Conservation (phyloP, 30 jellyfish, hydroid and myxozoan species). For the Cassiopea xamachana region DNA sequence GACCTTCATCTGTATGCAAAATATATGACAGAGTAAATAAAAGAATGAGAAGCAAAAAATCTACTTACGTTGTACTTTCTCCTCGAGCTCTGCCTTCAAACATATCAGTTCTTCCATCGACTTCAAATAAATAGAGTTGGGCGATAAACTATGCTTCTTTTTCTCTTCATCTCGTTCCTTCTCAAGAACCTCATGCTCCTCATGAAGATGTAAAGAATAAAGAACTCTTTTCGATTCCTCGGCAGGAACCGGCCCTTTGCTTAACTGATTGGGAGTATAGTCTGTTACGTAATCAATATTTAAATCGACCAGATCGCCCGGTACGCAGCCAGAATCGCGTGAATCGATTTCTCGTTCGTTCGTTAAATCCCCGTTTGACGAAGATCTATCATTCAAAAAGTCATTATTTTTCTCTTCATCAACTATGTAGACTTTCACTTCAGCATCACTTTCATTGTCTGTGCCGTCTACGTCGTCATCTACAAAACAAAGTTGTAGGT, state of each 20-base stretch:
- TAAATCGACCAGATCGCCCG: conserved; percentile 80
- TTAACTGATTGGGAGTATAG: conserved; percentile 48
- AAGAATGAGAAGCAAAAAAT: not conserved
- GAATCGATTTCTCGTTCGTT: conserved; percentile 81
- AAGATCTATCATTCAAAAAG: conserved; percentile 33
- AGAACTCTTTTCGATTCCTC: conserved; percentile 81
- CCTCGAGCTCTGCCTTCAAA: conserved; percentile 55
- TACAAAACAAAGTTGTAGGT: conserved; percentile 66
- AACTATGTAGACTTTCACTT: conserved; percentile 72
- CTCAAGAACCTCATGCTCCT: conserved; percentile 70
- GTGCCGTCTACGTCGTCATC: conserved; percentile 70
- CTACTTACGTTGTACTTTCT: conserved; percentile 63
- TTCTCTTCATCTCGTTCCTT: conserved; percentile 62
- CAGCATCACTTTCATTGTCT: conserved; percentile 82
- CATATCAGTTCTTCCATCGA: conserved; percentile 48
- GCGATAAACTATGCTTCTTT: conserved; percentile 51
- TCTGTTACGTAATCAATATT: conserved; percentile 83
- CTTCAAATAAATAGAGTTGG: conserved; percentile 40
- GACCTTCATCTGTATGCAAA: no score
- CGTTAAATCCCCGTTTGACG: conserved; percentile 29
- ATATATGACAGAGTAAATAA: no score
- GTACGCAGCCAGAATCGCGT: conserved; percentile 84
- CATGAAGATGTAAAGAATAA: conserved; percentile 69
- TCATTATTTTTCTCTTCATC: conserved; percentile 71
- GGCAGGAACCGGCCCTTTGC: conserved; percentile 73